Conservation (phyloP, 92 coral and sea anemone species). For the Diadumene lineata region DNA sequence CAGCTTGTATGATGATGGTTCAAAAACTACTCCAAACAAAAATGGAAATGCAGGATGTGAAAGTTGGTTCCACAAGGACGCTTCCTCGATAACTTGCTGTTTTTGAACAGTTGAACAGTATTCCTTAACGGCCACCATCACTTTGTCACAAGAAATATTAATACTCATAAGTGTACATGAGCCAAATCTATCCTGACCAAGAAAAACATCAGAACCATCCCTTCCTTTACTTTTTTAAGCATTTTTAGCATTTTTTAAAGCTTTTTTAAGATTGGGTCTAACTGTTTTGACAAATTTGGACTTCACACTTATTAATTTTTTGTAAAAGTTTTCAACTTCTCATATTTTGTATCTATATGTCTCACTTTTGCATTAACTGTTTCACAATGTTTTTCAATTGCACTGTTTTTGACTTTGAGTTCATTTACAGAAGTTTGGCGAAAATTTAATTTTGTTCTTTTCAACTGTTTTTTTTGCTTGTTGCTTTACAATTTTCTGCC, state of each 20-base stretch:
- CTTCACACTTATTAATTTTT: not conserved
- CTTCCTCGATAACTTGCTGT: slow-evolving; percentile 38
- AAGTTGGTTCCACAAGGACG: slow-evolving; percentile 23
- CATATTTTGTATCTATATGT: too few species aligned
- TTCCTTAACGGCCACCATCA: slow-evolving; percentile 38
- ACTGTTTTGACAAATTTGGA: slow-evolving; percentile 7
- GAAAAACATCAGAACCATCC: not conserved
- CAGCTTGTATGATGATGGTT: slow-evolving; percentile 11
- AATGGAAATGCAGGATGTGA: slow-evolving; percentile 46
- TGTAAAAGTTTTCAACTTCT: not conserved
- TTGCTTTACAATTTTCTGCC: slow-evolving; percentile 4
- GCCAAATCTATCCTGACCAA: slow-evolving; percentile 43
- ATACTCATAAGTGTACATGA: slow-evolving; percentile 40
- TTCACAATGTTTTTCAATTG: not conserved
- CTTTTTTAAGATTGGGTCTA: slow-evolving; percentile 13
- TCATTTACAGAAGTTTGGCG: not conserved
- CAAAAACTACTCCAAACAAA: slow-evolving; percentile 45
- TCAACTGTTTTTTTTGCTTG: slow-evolving; percentile 7
- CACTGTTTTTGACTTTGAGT: not conserved
- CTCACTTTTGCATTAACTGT: slow-evolving; percentile 13
- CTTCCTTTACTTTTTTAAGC: not conserved
- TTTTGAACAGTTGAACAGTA: slow-evolving; percentile 10
- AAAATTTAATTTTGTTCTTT: not conserved
- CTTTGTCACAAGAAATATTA: slow-evolving; percentile 27
- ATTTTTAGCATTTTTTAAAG: too few species aligned